phyloP scores from a whole-genome alignment of 2,113 vertebrate species.

The Caranx ignobilis region DNA sequence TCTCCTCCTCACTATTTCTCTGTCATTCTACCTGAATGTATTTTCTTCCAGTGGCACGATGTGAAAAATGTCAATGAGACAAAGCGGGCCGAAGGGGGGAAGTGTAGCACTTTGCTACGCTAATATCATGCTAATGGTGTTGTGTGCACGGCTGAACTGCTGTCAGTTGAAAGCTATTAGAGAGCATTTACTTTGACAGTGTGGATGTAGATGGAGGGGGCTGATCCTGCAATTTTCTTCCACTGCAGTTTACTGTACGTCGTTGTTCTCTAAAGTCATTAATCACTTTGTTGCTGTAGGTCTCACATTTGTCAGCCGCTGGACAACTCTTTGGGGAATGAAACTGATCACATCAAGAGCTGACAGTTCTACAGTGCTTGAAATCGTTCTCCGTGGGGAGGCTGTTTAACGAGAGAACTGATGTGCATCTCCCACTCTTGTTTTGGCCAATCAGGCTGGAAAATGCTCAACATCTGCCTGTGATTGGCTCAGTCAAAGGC shows the following conservation, averaged over 20 bases:
- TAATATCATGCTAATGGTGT: conserved; percentile 59
- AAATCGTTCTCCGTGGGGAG: conserved; percentile 57
- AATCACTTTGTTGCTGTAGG: conserved; percentile 66
- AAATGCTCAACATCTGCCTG: conserved; percentile 44
- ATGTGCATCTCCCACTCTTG: conserved; percentile 27
- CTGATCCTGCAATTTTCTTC: conserved; percentile 51
- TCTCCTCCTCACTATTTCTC: conserved; percentile 42
- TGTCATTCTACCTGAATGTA: conserved; percentile 49
- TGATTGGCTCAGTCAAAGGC: conserved; percentile 56
- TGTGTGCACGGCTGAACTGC: conserved; percentile 26
- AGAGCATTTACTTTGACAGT: conserved; percentile 52
- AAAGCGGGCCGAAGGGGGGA: conserved; percentile 1
- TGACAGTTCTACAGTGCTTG: conserved; percentile 53
- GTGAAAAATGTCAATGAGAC: conserved; percentile 51
- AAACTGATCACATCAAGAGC: conserved; percentile 54
- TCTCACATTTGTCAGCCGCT: conserved; percentile 58
- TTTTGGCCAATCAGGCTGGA: conserved; percentile 57
- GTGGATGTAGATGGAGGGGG: conserved; percentile 54
- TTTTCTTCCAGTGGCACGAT: conserved; percentile 25
- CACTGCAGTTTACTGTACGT: conserved; percentile 27
- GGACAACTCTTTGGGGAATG: conserved; percentile 60
- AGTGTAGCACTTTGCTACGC: conserved; percentile 22
- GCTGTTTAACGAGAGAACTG: conserved; percentile 59
- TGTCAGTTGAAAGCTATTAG: conserved; percentile 59
- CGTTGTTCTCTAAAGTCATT: conserved; percentile 53